Percentiles rank a stretch among this genome's conserved stretches.
phyloP scores from a whole-genome alignment of 2,113 vertebrate genomes.

The Pachyramphus minor region DNA sequence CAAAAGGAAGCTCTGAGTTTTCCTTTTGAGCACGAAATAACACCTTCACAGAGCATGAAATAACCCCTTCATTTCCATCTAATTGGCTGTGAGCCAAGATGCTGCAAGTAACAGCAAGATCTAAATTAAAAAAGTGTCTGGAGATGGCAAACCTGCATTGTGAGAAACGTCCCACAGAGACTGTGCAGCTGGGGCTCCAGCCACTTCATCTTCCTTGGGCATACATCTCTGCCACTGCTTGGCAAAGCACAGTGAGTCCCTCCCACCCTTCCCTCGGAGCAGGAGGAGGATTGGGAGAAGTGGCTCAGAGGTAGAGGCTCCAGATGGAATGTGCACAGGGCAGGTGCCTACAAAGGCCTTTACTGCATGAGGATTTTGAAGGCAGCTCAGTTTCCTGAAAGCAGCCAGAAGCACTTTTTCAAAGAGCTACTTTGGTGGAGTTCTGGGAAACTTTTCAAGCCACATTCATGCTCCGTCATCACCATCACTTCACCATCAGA shows the following conservation, averaged over 20 bases:
- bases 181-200: neutral
- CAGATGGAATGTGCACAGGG: rapidly evolving
- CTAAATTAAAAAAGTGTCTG: neutral
- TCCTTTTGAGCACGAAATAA: neutral
- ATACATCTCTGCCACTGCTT: neutral
- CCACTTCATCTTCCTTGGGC: neutral
- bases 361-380: neutral
- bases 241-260: neutral
- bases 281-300: neutral
- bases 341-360: neutral
- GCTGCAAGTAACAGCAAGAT: neutral
- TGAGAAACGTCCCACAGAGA: neutral
- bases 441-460: neutral
- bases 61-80: neutral
- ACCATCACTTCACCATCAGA: neutral
- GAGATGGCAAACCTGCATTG: neutral
- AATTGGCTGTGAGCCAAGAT: rapidly evolving
- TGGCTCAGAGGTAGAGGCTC: neutral
- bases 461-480: neutral
- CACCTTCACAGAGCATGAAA: too few species aligned
- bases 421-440: neutral
- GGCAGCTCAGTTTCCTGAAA: neutral
- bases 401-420: neutral
- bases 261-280: neutral
- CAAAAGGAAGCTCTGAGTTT: neutral